phyloP scores from a whole-genome alignment of 2,113 vertebrate genomes.

The Xenopus laevis region DNA sequence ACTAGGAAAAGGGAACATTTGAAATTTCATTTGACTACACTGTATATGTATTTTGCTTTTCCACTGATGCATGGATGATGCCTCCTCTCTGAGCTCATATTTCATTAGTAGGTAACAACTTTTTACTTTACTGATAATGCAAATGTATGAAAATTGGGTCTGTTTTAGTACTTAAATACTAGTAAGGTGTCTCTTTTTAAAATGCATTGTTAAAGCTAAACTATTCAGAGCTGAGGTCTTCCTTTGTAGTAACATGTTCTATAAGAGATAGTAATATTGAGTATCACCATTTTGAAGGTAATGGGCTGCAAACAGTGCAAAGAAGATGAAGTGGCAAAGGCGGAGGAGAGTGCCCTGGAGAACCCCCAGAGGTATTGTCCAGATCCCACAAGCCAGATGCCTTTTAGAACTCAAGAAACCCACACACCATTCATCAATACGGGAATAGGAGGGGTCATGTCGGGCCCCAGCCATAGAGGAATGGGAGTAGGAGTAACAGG shows the following conservation, averaged over 20 bases:
- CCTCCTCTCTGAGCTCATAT: too few species aligned
- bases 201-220: too few species aligned
- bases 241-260: background rate
- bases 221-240: too few species aligned
- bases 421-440: constrained; percentile 51
- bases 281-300: constrained; percentile 29
- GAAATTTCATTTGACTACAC: too few species aligned
- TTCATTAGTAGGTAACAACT: too few species aligned
- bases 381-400: constrained; percentile 67
- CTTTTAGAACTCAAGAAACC: constrained; percentile 61
- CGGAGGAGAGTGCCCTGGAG: constrained; percentile 44
- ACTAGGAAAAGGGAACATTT: too few species aligned
- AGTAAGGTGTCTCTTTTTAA: too few species aligned
- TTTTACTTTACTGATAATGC: too few species aligned
- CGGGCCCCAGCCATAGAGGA: constrained; percentile 54
- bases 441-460: constrained; percentile 47
- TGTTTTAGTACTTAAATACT: too few species aligned
- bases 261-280: background rate
- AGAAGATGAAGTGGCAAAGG: constrained; percentile 62
- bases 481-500: constrained; percentile 61
- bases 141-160: too few species aligned
- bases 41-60: too few species aligned
- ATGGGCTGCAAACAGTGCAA: constrained; percentile 92
- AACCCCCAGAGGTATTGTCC: constrained; percentile 62
- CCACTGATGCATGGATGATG: too few species aligned